phyloP scores from a whole-genome alignment of 2,797 vertebrate species.

The Thaleichthys pacificus region DNA sequence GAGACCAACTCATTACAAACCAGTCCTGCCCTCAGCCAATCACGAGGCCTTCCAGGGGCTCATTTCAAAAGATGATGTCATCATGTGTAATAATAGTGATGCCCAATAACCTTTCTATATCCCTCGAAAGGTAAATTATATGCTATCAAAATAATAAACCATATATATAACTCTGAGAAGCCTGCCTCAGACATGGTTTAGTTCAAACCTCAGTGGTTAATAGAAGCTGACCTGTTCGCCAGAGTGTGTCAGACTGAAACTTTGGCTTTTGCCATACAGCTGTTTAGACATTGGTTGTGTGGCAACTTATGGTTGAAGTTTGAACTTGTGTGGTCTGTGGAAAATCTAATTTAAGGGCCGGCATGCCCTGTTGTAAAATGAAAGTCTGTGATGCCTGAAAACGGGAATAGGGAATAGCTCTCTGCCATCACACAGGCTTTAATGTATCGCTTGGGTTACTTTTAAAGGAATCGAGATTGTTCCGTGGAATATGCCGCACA shows the following conservation, averaged over 20 bases:
- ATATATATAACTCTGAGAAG: conserved; percentile 40
- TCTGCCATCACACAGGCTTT: conserved; percentile 2
- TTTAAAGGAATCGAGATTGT: conserved; percentile 11
- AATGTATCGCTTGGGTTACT: conserved; percentile 15
- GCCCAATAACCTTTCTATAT: conserved; percentile 63
- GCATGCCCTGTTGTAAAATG: conserved; percentile 23
- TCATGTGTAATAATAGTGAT: conserved; percentile 65
- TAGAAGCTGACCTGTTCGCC: conserved; percentile 15
- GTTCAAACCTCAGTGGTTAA: conserved; percentile 27
- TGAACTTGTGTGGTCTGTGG: conserved; percentile 58
- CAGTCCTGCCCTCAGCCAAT: conserved; percentile 58
- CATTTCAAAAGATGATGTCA: conserved; percentile 61
- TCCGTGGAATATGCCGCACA: conserved; percentile 3
- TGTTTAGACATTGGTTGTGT: conserved; percentile 25
- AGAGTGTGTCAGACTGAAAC: conserved; percentile 39
- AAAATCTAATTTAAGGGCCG: conserved; percentile 42
- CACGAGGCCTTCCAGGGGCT: conserved; percentile 46
- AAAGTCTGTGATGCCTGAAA: conserved; percentile 24
- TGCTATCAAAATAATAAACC: conserved; percentile 46
- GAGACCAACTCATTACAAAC: conserved; percentile 46
- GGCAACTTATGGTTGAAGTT: conserved; percentile 36
- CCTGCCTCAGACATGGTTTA: conserved; percentile 24
- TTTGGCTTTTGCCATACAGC: conserved; percentile 30
- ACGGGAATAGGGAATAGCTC: conserved; percentile 37
- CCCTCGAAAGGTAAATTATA: conserved; percentile 58